A percentile compares a stretch with the other conserved stretches of the same genome.
Conservation (phyloP, 2,797 vertebrate species). For the Sebastes vulpes region DNA sequence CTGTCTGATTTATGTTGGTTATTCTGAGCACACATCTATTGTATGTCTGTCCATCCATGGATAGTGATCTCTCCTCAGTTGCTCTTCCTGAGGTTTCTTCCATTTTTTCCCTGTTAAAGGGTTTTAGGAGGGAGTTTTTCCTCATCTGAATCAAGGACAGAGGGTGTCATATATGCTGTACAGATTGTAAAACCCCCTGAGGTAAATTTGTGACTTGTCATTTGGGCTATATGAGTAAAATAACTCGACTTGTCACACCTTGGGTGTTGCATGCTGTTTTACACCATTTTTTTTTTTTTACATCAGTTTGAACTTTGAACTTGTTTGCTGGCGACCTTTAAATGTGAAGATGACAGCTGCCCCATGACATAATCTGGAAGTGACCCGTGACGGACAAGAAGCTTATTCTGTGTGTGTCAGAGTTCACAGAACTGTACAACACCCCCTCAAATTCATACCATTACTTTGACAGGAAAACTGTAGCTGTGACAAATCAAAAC, state of each 20-base stretch:
- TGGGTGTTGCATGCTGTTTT: neutral
- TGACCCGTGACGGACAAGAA: neutral
- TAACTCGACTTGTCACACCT: neutral
- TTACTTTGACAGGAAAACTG: neutral
- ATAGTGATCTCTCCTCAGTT: too few relatives aligned
- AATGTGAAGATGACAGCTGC: constrained; percentile 6
- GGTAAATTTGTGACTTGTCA: neutral
- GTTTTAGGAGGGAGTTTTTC: too few relatives aligned
- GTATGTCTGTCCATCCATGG: too few relatives aligned
- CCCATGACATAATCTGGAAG: neutral
- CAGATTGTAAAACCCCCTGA: neutral
- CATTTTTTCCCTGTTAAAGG: too few relatives aligned
- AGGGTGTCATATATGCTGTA: neutral
- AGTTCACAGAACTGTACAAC: neutral
- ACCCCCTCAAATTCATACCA: neutral
- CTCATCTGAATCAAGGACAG: neutral
- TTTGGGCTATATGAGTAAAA: neutral
- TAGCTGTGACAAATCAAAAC: neutral
- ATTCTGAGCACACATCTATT: too few relatives aligned
- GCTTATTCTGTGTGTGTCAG: neutral
- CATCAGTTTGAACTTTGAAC: neutral
- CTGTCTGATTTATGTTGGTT: too few relatives aligned
- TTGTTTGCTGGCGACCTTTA: constrained; percentile 1
- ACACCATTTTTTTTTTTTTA: neutral
- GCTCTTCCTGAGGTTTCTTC: too few relatives aligned